phyloP scores from a whole-genome alignment of 2,113 vertebrate species.

The Laterallus jamaicensis region DNA sequence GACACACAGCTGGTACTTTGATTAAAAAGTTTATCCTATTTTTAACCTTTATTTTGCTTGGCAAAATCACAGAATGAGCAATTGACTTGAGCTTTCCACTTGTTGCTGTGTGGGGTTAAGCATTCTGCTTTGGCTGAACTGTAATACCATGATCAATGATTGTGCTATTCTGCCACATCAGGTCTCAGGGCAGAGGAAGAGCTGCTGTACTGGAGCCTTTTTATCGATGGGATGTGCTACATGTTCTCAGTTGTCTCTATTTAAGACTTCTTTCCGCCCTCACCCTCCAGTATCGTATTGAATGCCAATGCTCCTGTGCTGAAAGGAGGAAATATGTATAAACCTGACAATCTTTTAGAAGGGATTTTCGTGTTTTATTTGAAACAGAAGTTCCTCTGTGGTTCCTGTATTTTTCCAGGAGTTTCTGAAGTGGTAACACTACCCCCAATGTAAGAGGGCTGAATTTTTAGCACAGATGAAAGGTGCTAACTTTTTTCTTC shows the following conservation, averaged over 20 bases:
- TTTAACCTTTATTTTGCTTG: not conserved
- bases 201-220: not conserved
- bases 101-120: not conserved
- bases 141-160: rapidly evolving
- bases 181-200: not conserved
- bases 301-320: not conserved
- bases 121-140: not conserved
- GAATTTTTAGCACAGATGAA: not conserved
- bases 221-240: not conserved
- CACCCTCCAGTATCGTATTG: not conserved
- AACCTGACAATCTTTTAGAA: not conserved
- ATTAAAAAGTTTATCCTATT: not conserved
- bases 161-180: rapidly evolving
- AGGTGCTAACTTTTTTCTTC: not conserved
- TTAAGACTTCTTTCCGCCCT: not conserved
- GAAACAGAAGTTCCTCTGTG: not conserved
- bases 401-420: not conserved
- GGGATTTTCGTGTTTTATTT: not conserved
- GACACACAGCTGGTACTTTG: not conserved
- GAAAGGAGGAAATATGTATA: not conserved
- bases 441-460: not conserved
- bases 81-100: not conserved
- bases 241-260: not conserved
- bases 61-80: not conserved
- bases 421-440: not conserved